Base-by-base conservation (phyloP, 2,113 vertebrate species). In the Stomatorhinus ivindoensis region DNA sequence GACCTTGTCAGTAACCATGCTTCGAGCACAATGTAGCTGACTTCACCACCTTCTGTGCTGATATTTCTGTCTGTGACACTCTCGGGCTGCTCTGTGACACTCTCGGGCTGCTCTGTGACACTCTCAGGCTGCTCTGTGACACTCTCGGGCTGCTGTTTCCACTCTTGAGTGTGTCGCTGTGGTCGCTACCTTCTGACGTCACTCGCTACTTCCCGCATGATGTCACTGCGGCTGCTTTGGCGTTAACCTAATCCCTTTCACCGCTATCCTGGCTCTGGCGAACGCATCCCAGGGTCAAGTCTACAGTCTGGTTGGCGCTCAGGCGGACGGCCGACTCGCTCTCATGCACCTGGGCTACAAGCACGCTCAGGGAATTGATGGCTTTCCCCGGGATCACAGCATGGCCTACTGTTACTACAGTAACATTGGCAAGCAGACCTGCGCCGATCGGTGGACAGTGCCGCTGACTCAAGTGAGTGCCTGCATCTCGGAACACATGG, bases 261-360 rank as follows among this genome's bases (percentile, higher is more conserved):
- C 42, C 73, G 10, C 15, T 58, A 13, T 47, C 42, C 4, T 90
- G 8, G 19, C n/a, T 89, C 9, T 90, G 9, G 5, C 51, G 31
- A 47, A 92, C 92, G 91, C 94, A 92, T 89, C 91, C 93, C 91
- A 99, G 98, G 98, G 97, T 80, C 96, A 97, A 39, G 90, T 97
- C 58, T 98, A 98, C 84, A 98, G 97, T 94, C 94, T 99, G 94
- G 95, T 98, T 69, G 97, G 96, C 0, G 97, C 96, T 42, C 95
- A 96, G 51, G 96, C 93, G 10, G 95, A 96, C 0, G 95, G 97
- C 83, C 96, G 96, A 3, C 94, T 99, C 47, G 95, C 97, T 87
- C 95, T 98, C 89, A 95, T 99, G 96, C 98, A 97, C 92, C 95
- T 97, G 87, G 98, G 97, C 50, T 99, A 99, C 92, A 99, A 99